Base-by-base conservation (phyloP, 2,797 vertebrate genomes). In the Anas flavirostris region DNA sequence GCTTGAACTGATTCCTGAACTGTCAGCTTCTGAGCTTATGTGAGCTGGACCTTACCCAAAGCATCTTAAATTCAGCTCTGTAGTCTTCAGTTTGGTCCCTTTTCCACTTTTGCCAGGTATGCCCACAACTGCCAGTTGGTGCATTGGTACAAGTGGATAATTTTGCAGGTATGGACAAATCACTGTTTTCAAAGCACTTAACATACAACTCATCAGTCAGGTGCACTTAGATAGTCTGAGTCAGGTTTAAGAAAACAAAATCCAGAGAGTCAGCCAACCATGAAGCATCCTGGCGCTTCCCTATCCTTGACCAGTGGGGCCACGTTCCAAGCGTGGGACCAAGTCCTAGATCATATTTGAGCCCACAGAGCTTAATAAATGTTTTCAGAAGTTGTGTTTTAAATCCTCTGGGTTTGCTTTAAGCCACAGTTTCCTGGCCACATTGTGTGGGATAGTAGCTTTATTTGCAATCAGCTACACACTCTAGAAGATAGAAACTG, bases 341-440 rank as follows among this genome's bases (percentile, higher is more conserved):
- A 16, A 68, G 52, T 50, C 59, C 77, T 79, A 44, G 37, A 39
- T 79, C 15, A 2, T 29, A 52, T 70, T 5, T 64, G 84, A 85
- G 5, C 56, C 28, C 64, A 39, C 1, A 0, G 4, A 67, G 43
- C 39, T 55, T 31, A 67, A 44, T n/a, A 76, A 50, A 73, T 25
- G 21, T 56, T 77, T 80, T 77, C 26, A 53, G 75, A 72, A 82
- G 33, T 8, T 26, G 67, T 86, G 81, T 64, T 95, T 93, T 50
- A 41, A 46, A 39, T 64, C 29, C 31, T 87, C 64, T 70, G 87
- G 91, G 60, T 58, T 89, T 94, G 72, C 81, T 93, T 86, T 6
- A 72, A 48, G 48, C 95, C 94, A 64, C 92, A 77, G 68, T 11
- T 96, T 94, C 94, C 92, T 56, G 94, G 88, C 94, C 95, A 77